Conservation (phyloP, 1,140 invertebrate genomes). For the Eurosta solidaginis region DNA sequence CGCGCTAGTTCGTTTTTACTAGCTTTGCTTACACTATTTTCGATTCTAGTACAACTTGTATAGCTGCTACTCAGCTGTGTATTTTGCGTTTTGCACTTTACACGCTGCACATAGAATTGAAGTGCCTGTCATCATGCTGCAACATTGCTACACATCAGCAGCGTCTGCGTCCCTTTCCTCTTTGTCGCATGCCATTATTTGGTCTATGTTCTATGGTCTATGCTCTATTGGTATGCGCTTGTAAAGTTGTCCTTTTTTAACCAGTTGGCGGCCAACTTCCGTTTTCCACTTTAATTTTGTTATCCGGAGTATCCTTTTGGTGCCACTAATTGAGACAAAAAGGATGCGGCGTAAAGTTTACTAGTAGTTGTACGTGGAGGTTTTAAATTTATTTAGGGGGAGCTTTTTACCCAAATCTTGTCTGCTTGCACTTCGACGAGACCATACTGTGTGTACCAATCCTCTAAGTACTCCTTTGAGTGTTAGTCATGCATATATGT, state of each 20-base stretch:
- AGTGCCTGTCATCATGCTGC: neutral
- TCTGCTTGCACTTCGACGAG: neutral
- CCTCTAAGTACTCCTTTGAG: too few relatives aligned
- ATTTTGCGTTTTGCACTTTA: neutral
- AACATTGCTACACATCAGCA: too few relatives aligned
- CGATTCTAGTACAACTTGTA: neutral
- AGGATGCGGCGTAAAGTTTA: slow-evolving; percentile 14
- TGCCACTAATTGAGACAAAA: slow-evolving; percentile 22
- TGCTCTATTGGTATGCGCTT: neutral
- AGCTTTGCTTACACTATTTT: neutral
- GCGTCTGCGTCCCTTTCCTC: neutral
- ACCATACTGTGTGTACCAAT: too few relatives aligned
- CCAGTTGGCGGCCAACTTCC: slow-evolving; percentile 25
- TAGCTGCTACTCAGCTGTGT: neutral
- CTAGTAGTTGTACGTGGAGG: slow-evolving; percentile 3
- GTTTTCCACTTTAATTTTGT: slow-evolving; percentile 22
- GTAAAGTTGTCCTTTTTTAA: neutral
- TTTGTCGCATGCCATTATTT: neutral
- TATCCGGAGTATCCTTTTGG: slow-evolving; percentile 7
- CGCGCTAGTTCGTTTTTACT: neutral
- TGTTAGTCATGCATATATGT: too few relatives aligned
- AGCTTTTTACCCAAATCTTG: neutral
- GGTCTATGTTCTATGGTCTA: too few relatives aligned
- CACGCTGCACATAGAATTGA: neutral
- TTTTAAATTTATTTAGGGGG: neutral